Evolutionary conservation across 2,113 vertebrate genomes (phyloP), one percentile per base, ranked within the genome.

Genomic region (Anguilla japonica): DNA sequence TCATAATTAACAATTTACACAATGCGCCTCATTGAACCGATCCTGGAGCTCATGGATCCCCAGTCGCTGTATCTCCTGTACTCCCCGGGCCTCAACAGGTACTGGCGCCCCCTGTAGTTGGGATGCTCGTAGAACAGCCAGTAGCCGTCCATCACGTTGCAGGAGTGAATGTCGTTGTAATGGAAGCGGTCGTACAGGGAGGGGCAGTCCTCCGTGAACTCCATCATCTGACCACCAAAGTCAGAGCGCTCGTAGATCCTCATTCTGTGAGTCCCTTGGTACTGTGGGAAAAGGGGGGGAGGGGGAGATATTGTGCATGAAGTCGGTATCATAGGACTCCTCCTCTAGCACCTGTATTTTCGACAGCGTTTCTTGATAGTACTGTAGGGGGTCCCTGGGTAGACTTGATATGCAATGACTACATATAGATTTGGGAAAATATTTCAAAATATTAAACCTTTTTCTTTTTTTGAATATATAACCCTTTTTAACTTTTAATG

Each of bases 111-210:
- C 43, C 78, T 39, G 89, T 94, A 94, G 89, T 88, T 89, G 87
- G 93, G 89, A 86, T 93, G 93, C 85, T 95, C 94, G 9, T 93
- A 95, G 89, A 95, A 91, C 87, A 93, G 88, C 95, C 95, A 95
- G 89, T 95, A 92, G 71, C 95, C 95, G 0, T 95, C 94, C 91
- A 91, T 91, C 87, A 95, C 94, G 22, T 93, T 92, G 92, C 93
- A 95, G 78, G 94, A 95, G 91, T 92, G 39, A 80, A 95, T 88
- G 83, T 95, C 94, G 6, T 89, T 89, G 56, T 81, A 83, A 5
- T 87, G 91, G 93, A 95, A 95, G 63, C 91, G 91, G 29, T 95
- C 95, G 5, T 43, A 88, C 57, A 95, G 88, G n/a, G 92, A 94
- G 26, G 93, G 89, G 78, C 93, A 94, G 89, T 95, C 94, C 0